Evolutionary conservation across 2,113 vertebrate genomes (phyloP).

Genomic region (Hemiscyllium ocellatum): DNA sequence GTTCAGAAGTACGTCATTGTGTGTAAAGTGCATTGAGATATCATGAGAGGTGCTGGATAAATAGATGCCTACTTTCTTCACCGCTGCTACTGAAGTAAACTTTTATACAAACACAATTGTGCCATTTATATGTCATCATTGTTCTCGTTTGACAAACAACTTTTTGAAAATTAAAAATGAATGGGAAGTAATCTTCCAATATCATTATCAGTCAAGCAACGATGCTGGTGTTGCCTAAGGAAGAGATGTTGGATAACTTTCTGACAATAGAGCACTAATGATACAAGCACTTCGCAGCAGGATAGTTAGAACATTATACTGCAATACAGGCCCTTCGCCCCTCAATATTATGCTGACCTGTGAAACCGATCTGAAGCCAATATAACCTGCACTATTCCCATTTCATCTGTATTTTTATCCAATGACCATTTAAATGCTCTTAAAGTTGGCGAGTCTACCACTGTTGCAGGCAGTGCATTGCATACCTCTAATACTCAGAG

Average conservation of each 20-base stretch:
- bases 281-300: background rate
- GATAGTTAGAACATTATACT: no score
- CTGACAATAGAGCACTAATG: no score
- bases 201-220: background rate
- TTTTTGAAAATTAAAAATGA: background rate
- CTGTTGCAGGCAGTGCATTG: no score
- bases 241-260: background rate
- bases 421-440: no score
- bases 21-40: background rate
- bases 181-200: background rate
- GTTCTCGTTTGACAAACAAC: background rate
- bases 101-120: background rate
- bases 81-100: background rate
- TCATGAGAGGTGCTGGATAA: background rate
- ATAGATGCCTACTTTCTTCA: background rate
- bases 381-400: no score
- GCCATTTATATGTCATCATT: background rate
- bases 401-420: no score
- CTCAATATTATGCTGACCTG: no score
- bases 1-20: background rate
- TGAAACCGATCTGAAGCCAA: no score
- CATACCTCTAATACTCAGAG: no score
- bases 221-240: background rate
- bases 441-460: no score
- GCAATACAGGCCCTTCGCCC: no score